Base-by-base conservation (phyloP, 2,113 vertebrate genomes). In the Phalacrocorax aristotelis region DNA sequence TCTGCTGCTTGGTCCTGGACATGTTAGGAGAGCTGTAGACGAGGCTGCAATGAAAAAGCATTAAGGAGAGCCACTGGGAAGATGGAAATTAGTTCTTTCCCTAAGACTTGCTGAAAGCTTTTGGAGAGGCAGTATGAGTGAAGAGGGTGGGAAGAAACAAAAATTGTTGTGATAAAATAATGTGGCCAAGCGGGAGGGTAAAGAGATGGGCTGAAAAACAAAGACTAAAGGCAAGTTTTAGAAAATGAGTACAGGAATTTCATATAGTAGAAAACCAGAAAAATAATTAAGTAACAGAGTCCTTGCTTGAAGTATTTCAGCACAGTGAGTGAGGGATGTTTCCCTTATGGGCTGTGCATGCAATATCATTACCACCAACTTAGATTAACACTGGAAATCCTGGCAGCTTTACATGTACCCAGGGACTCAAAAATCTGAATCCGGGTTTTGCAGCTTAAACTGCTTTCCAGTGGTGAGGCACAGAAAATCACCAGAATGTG, bases 321-420 rank as follows among this genome's bases (percentile, higher is more conserved):
- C 70, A 70, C 17, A 23, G 29, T 1, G 3, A 44, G 42, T 68
- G 82, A 95, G 52, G 48, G 96, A 80, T 90, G 94, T 48, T 94
- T 70, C 48, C 52, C 52, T 51, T 60, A 44, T 21, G 75, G 85
- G 44, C 82, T 86, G 14, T 32, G 75, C 62, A 2, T 65, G 36
- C 81, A 57, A 22, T 52, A 60, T 76, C 86, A 19, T 95, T 93
- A 80, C 71, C 85, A 57, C 46, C 0, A 0, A n/a, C 71, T 74
- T 68, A 86, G 70, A 93, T 93, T 90, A 95, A 86, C 83, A 26
- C 89, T 93, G 83, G 54, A 93, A 92, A 83, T 92, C 86, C 89
- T 90, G 76, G 54, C 71, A 92, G 71, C 62, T 93, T 95, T 90
- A 89, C 42, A 1, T 23, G 55, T 61, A n/a, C 64, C 71, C 8